Percentiles rank a stretch among this genome's conserved stretches.
Evolutionary conservation across 2,888 invertebrate species (phyloP).

Genomic region (Balanococcus diminutus): DNA sequence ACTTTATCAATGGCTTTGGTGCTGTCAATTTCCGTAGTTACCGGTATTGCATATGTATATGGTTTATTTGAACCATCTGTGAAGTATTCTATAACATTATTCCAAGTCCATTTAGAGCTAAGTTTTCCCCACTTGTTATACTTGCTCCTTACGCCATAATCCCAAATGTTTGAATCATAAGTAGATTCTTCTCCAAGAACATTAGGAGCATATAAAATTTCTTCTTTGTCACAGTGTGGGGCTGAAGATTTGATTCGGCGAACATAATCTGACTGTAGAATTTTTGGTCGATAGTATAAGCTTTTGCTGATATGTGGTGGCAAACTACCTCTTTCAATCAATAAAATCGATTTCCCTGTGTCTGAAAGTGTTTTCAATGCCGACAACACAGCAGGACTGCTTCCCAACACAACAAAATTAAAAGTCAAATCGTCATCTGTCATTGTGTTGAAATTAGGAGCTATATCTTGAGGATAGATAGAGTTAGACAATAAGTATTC

Average conservation of each 20-base stretch:
- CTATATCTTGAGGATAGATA: background rate
- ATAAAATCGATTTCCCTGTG: conserved; percentile 17
- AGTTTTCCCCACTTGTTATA: conserved; percentile 21
- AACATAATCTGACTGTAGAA: conserved; percentile 24
- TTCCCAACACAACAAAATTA: conserved; percentile 22
- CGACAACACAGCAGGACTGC: conserved; percentile 21
- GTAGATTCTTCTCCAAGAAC: conserved; percentile 33
- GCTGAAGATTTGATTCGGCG: background rate
- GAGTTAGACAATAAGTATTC: conserved; percentile 16
- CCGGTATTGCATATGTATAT: background rate
- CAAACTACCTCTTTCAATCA: conserved; percentile 9
- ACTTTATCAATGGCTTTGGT: background rate
- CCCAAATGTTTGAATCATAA: conserved; percentile 40
- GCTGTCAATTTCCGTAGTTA: background rate
- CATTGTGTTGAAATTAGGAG: background rate
- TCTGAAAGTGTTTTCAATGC: conserved; percentile 36
- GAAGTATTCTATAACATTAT: background rate
- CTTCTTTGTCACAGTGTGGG: background rate
- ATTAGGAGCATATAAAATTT: conserved; percentile 28
- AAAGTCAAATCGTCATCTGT: background rate
- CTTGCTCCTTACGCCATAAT: conserved; percentile 18
- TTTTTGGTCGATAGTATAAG: conserved; percentile 39
- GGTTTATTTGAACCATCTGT: background rate
- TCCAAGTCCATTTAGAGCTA: background rate
- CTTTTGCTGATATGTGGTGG: conserved; percentile 37